A percentile compares a stretch with the other conserved stretches of the same genome.
phyloP scores from a whole-genome alignment of 2,113 vertebrate species.

The Cepphus grylle region DNA sequence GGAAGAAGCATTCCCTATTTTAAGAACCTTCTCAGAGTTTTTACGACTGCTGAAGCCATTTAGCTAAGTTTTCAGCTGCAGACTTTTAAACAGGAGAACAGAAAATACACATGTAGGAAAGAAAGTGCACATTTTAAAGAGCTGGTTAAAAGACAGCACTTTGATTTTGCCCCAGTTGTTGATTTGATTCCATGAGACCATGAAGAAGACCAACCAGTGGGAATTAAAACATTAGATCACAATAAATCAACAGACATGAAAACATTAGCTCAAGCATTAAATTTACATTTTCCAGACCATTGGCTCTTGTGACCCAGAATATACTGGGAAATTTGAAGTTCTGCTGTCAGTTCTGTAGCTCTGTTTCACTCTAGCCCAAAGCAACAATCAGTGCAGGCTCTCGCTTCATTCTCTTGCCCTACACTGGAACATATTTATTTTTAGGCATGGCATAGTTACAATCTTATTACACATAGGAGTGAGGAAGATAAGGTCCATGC shows the following conservation, averaged over 20 bases:
- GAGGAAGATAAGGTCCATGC: neutral
- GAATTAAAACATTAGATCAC: slow-evolving; percentile 37
- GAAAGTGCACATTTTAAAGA: neutral
- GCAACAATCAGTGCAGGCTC: neutral
- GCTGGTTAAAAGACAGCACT: neutral
- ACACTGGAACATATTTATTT: neutral
- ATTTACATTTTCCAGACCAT: slow-evolving; percentile 57
- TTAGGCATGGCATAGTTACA: neutral
- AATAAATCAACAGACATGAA: slow-evolving; percentile 43
- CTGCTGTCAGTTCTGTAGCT: slow-evolving; percentile 1
- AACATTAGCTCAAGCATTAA: slow-evolving; percentile 59
- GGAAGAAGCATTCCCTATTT: neutral
- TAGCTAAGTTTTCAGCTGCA: neutral
- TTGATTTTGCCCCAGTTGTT: neutral
- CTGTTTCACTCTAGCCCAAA: slow-evolving; percentile 22
- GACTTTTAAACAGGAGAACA: neutral
- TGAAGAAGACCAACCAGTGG: neutral
- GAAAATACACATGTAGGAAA: neutral
- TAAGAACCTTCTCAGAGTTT: neutral
- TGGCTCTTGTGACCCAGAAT: slow-evolving; percentile 47
- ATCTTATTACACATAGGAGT: neutral
- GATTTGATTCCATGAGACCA: slow-evolving; percentile 26
- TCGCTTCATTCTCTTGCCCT: neutral
- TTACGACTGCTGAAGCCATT: neutral
- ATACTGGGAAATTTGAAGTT: slow-evolving; percentile 33